Base-by-base conservation (phyloP, 2,113 vertebrate species). In the Oncorhynchus clarkii region DNA sequence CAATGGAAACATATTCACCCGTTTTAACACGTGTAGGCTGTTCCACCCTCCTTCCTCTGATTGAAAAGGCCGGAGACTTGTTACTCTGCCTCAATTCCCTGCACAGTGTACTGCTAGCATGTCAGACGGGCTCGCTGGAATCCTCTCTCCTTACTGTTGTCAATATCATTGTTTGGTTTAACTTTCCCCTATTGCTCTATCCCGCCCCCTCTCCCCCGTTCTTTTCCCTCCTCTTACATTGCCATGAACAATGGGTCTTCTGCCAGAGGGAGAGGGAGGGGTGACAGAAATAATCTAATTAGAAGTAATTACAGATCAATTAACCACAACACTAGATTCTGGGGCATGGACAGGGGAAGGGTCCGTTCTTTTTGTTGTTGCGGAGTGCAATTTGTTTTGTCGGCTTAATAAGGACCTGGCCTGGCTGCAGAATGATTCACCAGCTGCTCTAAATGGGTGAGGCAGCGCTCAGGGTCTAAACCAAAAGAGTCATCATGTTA, bases 211-310 rank as follows among this genome's bases (percentile, higher is more conserved):
- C 9, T 49, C 31, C 54, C 22, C 27, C 12, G 20, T 70, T 31
- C 59, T 51, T 70, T 31, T 16, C 12, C 71, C 14, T 49, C 29
- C 24, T 66, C 67, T 64, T 66, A 57, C 67, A 24, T 75, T 57
- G 34, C 73, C 70, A 54, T 45, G 76, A 82, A 89, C 86, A 86
- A 84, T 88, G 72, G 81, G 70, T 75, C 29, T 79, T 73, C 67
- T 78, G 75, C 72, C 0, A 39, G 81, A 77, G 57, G 66, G 83
- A 68, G 74, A 71, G 84, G 27, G 71, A 34, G 80, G 74, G 83
- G 71, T 81, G 88, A 82, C 79, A 78, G 87, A 88, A 86, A 87
- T 92, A 92, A 93, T 92, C 86, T 71, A 90, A 92, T 93, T 91
- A 92, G 88, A 85, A 89, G 69, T 85, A 88, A 90, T 92, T 91